phyloP scores from a whole-genome alignment of 2,113 vertebrate species.

The Lates calcarifer region DNA sequence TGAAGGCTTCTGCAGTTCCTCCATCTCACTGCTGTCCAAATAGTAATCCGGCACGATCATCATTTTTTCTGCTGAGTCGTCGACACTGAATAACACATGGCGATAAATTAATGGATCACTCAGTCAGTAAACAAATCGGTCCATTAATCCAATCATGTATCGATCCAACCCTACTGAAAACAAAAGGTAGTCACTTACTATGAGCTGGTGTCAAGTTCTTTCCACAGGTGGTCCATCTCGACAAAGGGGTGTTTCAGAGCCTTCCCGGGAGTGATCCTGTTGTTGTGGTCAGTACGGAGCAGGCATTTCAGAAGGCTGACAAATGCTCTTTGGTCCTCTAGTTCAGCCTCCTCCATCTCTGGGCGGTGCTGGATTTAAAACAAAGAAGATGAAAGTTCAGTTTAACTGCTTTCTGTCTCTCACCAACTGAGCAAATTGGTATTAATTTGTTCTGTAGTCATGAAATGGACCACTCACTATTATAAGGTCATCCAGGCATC shows the following conservation, averaged over 20 bases:
- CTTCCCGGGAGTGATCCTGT: slow-evolving; percentile 4
- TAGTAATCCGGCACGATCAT: no score
- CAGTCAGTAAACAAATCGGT: background rate
- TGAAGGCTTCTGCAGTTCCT: no score
- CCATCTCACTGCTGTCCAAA: no score
- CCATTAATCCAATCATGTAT: background rate
- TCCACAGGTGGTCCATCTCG: background rate
- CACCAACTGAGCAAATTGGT: background rate
- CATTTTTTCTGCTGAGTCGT: no score
- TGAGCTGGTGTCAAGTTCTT: background rate
- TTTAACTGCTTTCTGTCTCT: background rate
- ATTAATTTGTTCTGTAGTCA: background rate
- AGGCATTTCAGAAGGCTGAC: slow-evolving; percentile 9
- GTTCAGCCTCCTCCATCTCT: background rate
- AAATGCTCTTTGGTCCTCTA: background rate
- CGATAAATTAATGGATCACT: no score
- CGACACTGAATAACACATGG: no score
- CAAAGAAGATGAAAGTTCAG: background rate
- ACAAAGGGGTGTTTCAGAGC: slow-evolving; percentile 1
- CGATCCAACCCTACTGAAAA: background rate
- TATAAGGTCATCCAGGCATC: background rate
- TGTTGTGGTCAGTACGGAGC: background rate
- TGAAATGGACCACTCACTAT: background rate
- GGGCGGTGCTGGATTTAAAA: slow-evolving; percentile 3
- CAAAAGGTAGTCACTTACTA: background rate